A percentile compares a stretch with the other conserved stretches of the same genome.
phyloP scores from a whole-genome alignment of 1,140 invertebrate genomes.

The Gryon sp. region DNA sequence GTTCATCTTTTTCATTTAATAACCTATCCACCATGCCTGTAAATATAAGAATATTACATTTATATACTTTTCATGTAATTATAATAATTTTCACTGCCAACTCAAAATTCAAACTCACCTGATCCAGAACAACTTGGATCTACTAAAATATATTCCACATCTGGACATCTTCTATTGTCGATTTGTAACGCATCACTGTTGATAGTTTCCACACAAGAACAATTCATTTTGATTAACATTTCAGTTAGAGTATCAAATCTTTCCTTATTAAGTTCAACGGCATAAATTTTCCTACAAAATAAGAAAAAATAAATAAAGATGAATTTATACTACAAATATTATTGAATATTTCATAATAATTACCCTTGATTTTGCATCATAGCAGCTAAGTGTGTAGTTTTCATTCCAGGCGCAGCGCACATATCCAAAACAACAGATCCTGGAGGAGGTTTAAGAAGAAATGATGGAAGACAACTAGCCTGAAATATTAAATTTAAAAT shows the following conservation, averaged over 20 bases:
- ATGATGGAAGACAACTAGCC: constrained; percentile 93
- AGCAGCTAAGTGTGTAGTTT: constrained; percentile 93
- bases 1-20: constrained; percentile 73
- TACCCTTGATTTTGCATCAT: constrained; percentile 88
- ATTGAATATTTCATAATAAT: constrained; percentile 17
- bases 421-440: constrained; percentile 90
- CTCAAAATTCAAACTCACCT: constrained; percentile 87
- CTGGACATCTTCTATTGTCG: constrained; percentile 81
- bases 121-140: constrained; percentile 98
- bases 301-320: constrained; percentile 12
- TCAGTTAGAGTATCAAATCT: constrained; percentile 84
- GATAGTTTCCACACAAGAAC: constrained; percentile 83
- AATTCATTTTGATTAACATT: constrained; percentile 82
- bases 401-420: constrained; percentile 98
- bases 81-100: not conserved
- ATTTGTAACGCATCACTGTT: constrained; percentile 87
- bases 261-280: constrained; percentile 87
- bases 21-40: constrained; percentile 83
- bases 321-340: too few species aligned
- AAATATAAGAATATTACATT: constrained; percentile 34
- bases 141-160: constrained; percentile 93
- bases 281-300: constrained; percentile 86
- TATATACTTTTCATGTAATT: not conserved
- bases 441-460: constrained; percentile 85
- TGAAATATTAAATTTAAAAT: constrained; percentile 77